Conservation (phyloP, 2,888 invertebrate species). For the Drosophila pseudotalamancana region DNA sequence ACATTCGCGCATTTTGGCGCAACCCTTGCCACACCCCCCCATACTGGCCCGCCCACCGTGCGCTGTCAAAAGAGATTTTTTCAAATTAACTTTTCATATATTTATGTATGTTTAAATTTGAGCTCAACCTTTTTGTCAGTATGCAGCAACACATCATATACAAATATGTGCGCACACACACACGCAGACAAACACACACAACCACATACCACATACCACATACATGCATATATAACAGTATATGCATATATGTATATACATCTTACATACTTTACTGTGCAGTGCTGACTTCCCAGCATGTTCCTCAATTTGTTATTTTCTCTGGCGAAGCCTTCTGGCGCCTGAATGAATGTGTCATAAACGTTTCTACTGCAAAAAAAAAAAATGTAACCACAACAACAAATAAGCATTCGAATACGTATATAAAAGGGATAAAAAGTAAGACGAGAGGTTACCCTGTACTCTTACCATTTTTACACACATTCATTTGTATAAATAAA, state of each 20-base stretch:
- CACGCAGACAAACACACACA: background rate
- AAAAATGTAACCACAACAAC: conserved; percentile 2
- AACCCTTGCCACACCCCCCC: conserved; percentile 8
- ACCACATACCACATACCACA: too few species aligned
- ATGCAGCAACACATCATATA: conserved; percentile 34
- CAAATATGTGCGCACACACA: background rate
- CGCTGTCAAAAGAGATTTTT: conserved; percentile 78
- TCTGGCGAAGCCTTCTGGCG: conserved; percentile 39
- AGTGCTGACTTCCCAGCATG: conserved; percentile 35
- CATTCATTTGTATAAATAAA: background rate
- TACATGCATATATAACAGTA: background rate
- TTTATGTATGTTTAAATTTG: conserved; percentile 70
- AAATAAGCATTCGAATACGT: conserved; percentile 6
- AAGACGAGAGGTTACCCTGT: background rate
- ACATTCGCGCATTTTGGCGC: conserved; percentile 18
- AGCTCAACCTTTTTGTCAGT: conserved; percentile 56
- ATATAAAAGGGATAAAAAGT: background rate
- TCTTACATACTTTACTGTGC: conserved; percentile 12
- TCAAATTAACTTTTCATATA: conserved; percentile 79
- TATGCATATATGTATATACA: background rate
- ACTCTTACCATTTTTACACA: too few species aligned
- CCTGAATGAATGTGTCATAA: conserved; percentile 59
- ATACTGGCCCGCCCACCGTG: conserved; percentile 15
- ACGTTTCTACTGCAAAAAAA: conserved; percentile 38
- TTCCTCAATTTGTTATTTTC: conserved; percentile 53